Evolutionary conservation across 2,888 invertebrate genomes (phyloP).

Genomic region (Drosophila cracens): DNA sequence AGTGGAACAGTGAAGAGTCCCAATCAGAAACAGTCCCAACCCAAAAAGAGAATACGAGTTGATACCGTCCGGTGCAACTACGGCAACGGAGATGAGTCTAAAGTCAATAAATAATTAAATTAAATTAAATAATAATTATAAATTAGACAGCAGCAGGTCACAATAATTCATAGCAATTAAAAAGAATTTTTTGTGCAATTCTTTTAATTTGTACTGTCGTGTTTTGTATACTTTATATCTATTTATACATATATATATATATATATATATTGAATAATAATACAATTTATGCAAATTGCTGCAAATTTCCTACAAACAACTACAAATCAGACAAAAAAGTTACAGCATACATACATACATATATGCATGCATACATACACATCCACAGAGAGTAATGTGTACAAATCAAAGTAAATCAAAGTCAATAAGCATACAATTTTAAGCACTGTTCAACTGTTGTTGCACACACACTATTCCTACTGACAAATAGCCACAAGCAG

Average conservation of each 20-base stretch:
- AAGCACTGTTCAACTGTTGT: constrained; percentile 61
- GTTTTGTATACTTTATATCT: constrained; percentile 6
- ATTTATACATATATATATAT: neutral
- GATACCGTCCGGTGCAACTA: constrained; percentile 60
- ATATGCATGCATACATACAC: constrained; percentile 5
- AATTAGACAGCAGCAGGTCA: constrained; percentile 8
- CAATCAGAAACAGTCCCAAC: constrained; percentile 9
- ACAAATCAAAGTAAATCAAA: neutral
- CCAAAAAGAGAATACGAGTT: constrained; percentile 27
- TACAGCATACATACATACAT: constrained; percentile 10
- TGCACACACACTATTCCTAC: constrained; percentile 20
- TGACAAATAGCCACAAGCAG: constrained; percentile 39
- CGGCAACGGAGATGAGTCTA: constrained; percentile 23
- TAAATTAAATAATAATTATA: neutral
- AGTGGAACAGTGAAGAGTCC: neutral
- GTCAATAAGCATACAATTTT: constrained; percentile 11
- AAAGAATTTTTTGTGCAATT: neutral
- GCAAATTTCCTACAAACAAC: constrained; percentile 72
- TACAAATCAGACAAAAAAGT: constrained; percentile 38
- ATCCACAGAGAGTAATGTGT: constrained; percentile 2
- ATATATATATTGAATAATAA: constrained; percentile 10
- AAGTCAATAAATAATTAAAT: constrained; percentile 46
- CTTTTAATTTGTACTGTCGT: constrained; percentile 6
- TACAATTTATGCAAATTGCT: constrained; percentile 47
- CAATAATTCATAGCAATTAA: neutral